A percentile compares a stretch with the other conserved stretches of the same genome.
phyloP scores from a whole-genome alignment of 2,113 vertebrate species.

The Cromileptes altivelis region DNA sequence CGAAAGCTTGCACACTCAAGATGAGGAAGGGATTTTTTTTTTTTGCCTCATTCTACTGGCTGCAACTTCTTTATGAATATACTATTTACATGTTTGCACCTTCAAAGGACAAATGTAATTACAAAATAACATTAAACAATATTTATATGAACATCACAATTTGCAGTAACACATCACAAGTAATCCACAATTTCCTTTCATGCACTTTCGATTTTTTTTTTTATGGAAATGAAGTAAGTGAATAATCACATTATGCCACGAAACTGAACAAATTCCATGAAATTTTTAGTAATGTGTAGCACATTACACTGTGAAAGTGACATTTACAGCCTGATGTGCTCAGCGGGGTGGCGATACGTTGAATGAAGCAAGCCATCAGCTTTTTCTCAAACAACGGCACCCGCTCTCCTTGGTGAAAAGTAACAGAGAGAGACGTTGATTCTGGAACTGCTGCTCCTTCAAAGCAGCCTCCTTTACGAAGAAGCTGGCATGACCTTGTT shows the following conservation, averaged over 20 bases:
- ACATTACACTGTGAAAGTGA: slow-evolving; percentile 51
- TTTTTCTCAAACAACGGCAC: slow-evolving; percentile 32
- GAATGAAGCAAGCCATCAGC: slow-evolving; percentile 31
- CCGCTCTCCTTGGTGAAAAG: slow-evolving; percentile 41
- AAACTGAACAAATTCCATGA: slow-evolving; percentile 22
- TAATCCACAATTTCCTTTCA: background rate
- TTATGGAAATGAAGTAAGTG: background rate
- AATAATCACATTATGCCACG: slow-evolving; percentile 37
- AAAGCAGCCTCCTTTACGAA: slow-evolving; percentile 67
- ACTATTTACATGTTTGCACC: background rate
- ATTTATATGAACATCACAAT: background rate
- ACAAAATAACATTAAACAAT: background rate
- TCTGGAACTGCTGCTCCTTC: slow-evolving; percentile 68
- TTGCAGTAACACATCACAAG: background rate
- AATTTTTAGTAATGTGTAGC: slow-evolving; percentile 13
- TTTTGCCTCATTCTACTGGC: background rate
- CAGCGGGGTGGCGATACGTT: slow-evolving; percentile 16
- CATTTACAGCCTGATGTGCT: slow-evolving; percentile 52
- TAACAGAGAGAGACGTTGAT: slow-evolving; percentile 45
- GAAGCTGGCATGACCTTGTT: slow-evolving; percentile 83
- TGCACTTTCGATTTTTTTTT: background rate
- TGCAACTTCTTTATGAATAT: background rate
- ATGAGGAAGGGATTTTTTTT: slow-evolving; percentile 13
- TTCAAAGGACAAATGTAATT: background rate
- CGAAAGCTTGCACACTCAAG: background rate